These are phyloP conservation scores for Ptyas mucosa DNA, from an alignment of 2,113 vertebrate genomes.

Conservation along the genomic window DNA sequence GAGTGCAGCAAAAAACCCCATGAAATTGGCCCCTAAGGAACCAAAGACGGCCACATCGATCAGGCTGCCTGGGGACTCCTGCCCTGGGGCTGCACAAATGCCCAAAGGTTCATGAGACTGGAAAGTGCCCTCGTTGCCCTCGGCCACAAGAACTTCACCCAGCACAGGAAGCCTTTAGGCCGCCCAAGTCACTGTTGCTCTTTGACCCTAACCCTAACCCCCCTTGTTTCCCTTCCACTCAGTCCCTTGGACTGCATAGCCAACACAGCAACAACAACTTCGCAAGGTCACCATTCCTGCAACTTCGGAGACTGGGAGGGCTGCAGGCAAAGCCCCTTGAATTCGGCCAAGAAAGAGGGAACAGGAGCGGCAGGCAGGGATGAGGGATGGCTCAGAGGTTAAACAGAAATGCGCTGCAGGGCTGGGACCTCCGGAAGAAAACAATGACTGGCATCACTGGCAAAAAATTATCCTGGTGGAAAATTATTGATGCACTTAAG, in stretches of 20 bases:
- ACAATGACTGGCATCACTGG: not conserved
- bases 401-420: too few relatives aligned
- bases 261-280: too few relatives aligned
- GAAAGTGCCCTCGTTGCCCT: accelerated
- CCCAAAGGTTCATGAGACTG: accelerated
- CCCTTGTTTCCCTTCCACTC: not conserved
- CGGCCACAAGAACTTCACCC: not conserved
- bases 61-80: not conserved
- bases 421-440: not conserved
- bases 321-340: not conserved
- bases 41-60: not conserved
- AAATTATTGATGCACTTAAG: not conserved
- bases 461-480: not conserved
- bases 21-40: constrained; percentile 9
- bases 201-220: not conserved
- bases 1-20: not conserved
- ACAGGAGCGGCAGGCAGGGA: not conserved
- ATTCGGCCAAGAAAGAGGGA: not conserved
- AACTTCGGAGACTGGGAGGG: not conserved
- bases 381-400: not conserved
- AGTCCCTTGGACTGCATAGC: not conserved
- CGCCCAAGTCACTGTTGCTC: not conserved
- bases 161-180: not conserved
- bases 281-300: not conserved
- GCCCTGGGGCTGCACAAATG: not conserved